Conservation (phyloP, 2,797 vertebrate species). For the Falco peregrinus region DNA sequence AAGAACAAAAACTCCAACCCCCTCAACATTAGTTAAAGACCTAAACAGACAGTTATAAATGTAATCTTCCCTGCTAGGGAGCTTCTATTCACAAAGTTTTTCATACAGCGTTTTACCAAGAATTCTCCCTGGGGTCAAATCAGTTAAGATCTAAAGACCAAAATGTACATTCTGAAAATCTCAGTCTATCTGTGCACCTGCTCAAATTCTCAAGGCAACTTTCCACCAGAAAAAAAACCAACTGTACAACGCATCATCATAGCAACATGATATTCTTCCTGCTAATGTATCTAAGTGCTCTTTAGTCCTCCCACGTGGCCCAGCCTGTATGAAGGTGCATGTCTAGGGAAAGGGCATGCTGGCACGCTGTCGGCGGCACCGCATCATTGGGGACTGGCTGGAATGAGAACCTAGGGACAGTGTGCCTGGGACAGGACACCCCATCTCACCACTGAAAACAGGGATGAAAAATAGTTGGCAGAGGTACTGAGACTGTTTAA, state of each 20-base stretch:
- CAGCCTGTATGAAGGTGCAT: fast-evolving
- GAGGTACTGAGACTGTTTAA: not conserved
- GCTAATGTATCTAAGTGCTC: not conserved
- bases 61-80: not conserved
- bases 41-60: not conserved
- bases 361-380: not conserved
- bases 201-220: not conserved
- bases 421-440: not conserved
- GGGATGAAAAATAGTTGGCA: not conserved
- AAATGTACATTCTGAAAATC: not conserved
- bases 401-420: not conserved
- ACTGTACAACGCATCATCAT: not conserved
- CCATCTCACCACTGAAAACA: not conserved
- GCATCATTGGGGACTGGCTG: fast-evolving
- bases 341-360: not conserved
- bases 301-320: fast-evolving
- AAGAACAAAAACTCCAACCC: not conserved
- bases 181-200: not conserved
- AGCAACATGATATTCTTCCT: not conserved
- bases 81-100: not conserved
- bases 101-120: not conserved
- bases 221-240: not conserved
- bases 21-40: not conserved
- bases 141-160: not conserved
- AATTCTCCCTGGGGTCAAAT: not conserved